These are phyloP conservation scores for Theonella swinhoei DNA, from an alignment of 37 sponge, comb jelly and placozoan genomes.

Conservation along the genomic window DNA sequence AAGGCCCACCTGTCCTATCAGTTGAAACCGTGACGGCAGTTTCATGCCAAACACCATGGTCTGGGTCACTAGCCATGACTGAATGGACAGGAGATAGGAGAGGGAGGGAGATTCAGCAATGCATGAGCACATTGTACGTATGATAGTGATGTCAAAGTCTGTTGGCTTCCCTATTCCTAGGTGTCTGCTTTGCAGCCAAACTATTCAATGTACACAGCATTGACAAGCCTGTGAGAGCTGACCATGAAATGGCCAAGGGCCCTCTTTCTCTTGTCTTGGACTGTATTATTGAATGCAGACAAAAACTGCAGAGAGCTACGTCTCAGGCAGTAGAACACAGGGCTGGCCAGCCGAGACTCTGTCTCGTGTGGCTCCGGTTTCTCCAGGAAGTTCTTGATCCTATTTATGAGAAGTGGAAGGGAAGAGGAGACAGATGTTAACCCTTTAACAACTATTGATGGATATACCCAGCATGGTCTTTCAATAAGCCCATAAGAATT, in stretches of 20 bases:
- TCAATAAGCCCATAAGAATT: too few relatives aligned
- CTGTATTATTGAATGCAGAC: constrained; percentile 15
- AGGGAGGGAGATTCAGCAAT: not conserved
- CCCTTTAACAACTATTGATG: not conserved
- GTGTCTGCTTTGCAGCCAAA: too few relatives aligned
- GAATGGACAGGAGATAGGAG: not conserved
- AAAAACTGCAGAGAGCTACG: constrained; percentile 47
- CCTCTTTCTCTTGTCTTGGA: constrained; percentile 2
- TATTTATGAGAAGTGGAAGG: not conserved
- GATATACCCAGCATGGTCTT: not conserved
- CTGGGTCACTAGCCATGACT: constrained; percentile 75
- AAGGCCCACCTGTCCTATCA: constrained; percentile 88
- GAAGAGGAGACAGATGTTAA: not conserved
- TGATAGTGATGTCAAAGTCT: too few relatives aligned
- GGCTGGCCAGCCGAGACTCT: constrained; percentile 71
- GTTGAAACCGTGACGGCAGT: constrained; percentile 78
- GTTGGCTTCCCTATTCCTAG: too few relatives aligned
- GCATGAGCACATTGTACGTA: too few relatives aligned
- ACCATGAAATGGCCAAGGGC: constrained; percentile 86
- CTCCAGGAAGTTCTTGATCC: constrained; percentile 80
- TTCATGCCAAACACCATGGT: constrained; percentile 83
- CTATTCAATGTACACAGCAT: too few relatives aligned
- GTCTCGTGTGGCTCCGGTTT: constrained; percentile 74
- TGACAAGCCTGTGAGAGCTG: too few relatives aligned
- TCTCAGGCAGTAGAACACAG: constrained; percentile 82